Evolutionary conservation across 2,888 invertebrate species (phyloP).

Genomic region (Drosophila flavopinicola): DNA sequence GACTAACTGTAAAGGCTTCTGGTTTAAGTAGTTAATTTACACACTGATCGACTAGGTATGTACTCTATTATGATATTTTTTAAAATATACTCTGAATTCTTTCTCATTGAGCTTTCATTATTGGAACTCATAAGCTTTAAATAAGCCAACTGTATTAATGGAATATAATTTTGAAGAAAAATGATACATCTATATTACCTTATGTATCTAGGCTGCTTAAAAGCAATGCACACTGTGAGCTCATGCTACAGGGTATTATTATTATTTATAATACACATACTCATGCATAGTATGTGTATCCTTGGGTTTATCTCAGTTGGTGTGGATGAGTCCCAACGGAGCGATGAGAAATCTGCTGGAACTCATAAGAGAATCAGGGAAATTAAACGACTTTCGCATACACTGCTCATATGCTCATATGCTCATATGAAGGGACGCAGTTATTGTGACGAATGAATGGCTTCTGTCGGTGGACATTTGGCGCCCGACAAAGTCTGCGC

Average conservation of each 20-base stretch:
- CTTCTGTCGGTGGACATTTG: neutral
- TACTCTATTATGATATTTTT: no score
- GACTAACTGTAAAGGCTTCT: no score
- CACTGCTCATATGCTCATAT: constrained; percentile 8
- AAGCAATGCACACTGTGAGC: no score
- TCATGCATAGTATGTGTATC: neutral
- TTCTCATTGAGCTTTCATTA: no score
- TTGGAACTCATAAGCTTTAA: no score
- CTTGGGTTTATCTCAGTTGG: constrained; percentile 5
- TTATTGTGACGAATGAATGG: constrained; percentile 13
- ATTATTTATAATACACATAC: constrained; percentile 1
- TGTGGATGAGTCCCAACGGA: constrained; percentile 32
- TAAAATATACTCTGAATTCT: no score
- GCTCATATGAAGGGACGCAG: neutral
- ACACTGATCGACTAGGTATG: no score
- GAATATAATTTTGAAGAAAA: no score
- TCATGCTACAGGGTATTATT: constrained; percentile 24
- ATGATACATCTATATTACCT: no score
- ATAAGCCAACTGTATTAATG: no score
- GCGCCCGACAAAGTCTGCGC: constrained; percentile 12
- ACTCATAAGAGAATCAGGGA: constrained; percentile 3
- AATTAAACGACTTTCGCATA: constrained; percentile 44
- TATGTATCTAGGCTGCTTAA: no score
- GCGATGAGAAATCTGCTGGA: constrained; percentile 25
- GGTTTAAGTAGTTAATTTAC: no score